A percentile compares a stretch with the other conserved stretches of the same genome.
phyloP scores from a whole-genome alignment of 64 coral and sea anemone genomes.

The Cladopsammia gracilis region DNA sequence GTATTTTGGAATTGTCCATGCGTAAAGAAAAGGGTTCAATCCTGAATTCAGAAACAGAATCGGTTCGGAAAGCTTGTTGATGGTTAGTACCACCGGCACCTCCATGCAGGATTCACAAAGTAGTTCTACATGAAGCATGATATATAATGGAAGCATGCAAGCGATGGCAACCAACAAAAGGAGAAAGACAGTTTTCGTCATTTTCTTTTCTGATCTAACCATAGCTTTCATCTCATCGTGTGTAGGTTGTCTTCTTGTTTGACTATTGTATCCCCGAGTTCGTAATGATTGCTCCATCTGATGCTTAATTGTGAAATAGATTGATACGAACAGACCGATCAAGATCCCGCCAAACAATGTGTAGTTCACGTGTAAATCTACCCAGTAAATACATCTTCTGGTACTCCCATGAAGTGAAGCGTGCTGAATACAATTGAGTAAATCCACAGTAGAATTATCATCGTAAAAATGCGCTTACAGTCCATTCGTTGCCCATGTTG shows the following conservation, averaged over 20 bases:
- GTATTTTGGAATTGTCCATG: constrained; percentile 28
- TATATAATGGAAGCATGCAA: background rate
- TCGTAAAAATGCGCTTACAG: background rate
- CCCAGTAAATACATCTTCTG: constrained; percentile 23
- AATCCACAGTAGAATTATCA: background rate
- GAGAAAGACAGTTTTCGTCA: background rate
- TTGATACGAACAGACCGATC: background rate
- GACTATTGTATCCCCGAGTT: constrained; percentile 1
- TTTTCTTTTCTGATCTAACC: background rate
- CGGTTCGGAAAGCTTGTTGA: background rate
- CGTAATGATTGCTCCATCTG: background rate
- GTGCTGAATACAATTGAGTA: background rate
- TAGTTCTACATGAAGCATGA: constrained; percentile 27
- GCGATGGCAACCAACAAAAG: background rate
- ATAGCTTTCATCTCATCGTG: background rate
- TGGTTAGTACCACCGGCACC: background rate
- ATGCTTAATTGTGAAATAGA: background rate
- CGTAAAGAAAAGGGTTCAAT: constrained; percentile 16
- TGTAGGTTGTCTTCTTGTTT: background rate
- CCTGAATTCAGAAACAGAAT: constrained; percentile 18
- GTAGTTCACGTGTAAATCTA: constrained; percentile 5
- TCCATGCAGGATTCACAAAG: background rate
- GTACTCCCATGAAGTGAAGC: constrained; percentile 14
- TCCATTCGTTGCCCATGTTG: background rate
- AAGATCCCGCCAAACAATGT: background rate